phyloP scores from a whole-genome alignment of 2,797 vertebrate genomes.

The Ara ararauna region DNA sequence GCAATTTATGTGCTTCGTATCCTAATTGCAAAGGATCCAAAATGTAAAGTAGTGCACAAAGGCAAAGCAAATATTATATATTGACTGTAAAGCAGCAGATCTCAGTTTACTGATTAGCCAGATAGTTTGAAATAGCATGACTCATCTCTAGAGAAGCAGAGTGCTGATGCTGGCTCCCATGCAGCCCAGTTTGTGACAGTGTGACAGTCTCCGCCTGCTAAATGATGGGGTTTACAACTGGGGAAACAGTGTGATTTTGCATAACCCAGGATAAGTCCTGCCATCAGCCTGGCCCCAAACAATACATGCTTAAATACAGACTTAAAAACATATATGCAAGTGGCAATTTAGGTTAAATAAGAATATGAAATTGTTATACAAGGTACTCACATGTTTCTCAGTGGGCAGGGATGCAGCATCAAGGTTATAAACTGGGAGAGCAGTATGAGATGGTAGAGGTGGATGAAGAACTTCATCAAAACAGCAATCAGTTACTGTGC shows the following conservation, averaged over 20 bases:
- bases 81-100: slow-evolving; percentile 43
- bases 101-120: slow-evolving; percentile 38
- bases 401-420: slow-evolving; percentile 79
- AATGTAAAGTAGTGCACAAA: slow-evolving; percentile 39
- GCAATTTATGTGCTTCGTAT: slow-evolving; percentile 57
- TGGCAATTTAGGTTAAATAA: background rate
- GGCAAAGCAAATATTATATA: slow-evolving; percentile 57
- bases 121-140: slow-evolving; percentile 47
- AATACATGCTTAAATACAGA: background rate
- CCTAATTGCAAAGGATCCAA: slow-evolving; percentile 54
- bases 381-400: slow-evolving; percentile 75
- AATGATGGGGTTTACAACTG: background rate
- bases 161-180: background rate
- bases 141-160: slow-evolving; percentile 31
- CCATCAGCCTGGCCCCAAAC: background rate
- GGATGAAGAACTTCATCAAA: slow-evolving; percentile 72
- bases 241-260: background rate
- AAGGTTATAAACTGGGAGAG: slow-evolving; percentile 80
- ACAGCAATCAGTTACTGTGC: slow-evolving; percentile 71
- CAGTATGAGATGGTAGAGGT: slow-evolving; percentile 72
- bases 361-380: background rate
- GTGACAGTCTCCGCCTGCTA: background rate
- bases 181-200: slow-evolving; percentile 11
- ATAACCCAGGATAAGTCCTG: background rate
- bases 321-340: background rate